Conservation (phyloP, 2,888 invertebrate genomes). For the Eulithis prunata region DNA sequence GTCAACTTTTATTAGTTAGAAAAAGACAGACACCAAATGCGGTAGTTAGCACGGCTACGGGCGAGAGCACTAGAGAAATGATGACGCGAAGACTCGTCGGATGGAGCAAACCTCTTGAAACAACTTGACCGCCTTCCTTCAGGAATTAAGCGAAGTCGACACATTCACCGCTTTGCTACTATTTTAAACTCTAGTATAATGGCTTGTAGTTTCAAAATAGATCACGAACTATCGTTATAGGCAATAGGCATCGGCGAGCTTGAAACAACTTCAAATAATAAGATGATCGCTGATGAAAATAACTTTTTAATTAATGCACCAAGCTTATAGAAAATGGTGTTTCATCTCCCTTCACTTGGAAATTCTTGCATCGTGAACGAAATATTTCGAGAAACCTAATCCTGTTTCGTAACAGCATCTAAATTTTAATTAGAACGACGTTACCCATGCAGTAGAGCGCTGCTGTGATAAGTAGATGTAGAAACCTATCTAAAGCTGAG, state of each 20-base stretch:
- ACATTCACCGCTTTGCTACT: slow-evolving; percentile 48
- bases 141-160: slow-evolving; percentile 68
- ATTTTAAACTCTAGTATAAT: slow-evolving; percentile 37
- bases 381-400: slow-evolving; percentile 37
- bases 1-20: slow-evolving; percentile 63
- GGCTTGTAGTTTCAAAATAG: slow-evolving; percentile 41
- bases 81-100: slow-evolving; percentile 63
- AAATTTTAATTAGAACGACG: slow-evolving; percentile 58
- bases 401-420: slow-evolving; percentile 56
- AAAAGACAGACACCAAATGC: slow-evolving; percentile 62
- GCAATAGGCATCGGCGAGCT: slow-evolving; percentile 35
- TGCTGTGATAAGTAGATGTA: slow-evolving; percentile 48
- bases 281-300: slow-evolving; percentile 43
- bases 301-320: slow-evolving; percentile 41
- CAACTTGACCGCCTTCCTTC: slow-evolving; percentile 76
- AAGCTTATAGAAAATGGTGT: slow-evolving; percentile 35
- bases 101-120: slow-evolving; percentile 62
- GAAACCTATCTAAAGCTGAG: slow-evolving; percentile 46
- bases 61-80: slow-evolving; percentile 66
- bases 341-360: slow-evolving; percentile 24
- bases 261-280: slow-evolving; percentile 42
- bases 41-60: slow-evolving; percentile 59
- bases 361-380: slow-evolving; percentile 32
- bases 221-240: slow-evolving; percentile 29
- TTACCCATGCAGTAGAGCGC: slow-evolving; percentile 47